Base-by-base conservation (phyloP, 2,888 invertebrate species). In the Pedicia rivosa region DNA sequence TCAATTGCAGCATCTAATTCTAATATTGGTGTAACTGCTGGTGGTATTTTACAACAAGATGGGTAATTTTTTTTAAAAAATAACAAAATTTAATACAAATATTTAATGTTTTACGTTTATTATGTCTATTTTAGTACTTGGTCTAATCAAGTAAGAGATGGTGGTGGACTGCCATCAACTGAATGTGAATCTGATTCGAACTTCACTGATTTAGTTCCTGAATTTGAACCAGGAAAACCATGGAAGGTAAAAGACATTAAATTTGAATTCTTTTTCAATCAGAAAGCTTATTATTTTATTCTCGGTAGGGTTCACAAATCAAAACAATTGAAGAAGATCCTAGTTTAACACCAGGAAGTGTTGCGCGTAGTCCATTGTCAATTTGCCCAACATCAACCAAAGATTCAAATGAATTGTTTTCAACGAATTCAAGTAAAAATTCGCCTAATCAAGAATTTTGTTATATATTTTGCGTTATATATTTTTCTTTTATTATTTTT, bases 271-370 rank as follows among this genome's bases (percentile, higher is more conserved):
- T 24, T 24, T 9, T 9, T 24, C 24, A 24, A 24, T 24, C 10
- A n/a, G 14, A 13, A 27, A 27, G 5, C 27, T 13, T 28, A 19
- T 32, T 40, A 32, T 33, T 8, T 31, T 24, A 12, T 30, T 7
- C 19, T n/a, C n/a, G n/a, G n/a, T n/a, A 62, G 62, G 62, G 62
- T 50, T 73, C 72, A 53, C 82, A 86, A 69, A 78, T 88, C 67
- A 94, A 92, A 67, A 88, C 77, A 56, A 86, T 90, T 46, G 94
- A 95, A 67, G 94, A 95, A 63, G 94, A 95, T 66, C 94, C 94
- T 43, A 90, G 86, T 54, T 86, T 94, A 65, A 94, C 94, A 42
- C 94, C 94, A 37, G 94, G 92, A 46, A 88, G 81, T 47, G 82
- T 90, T 47, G 87, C 78, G 51, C 82, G 81, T 52, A 90, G 82